phyloP scores from a whole-genome alignment of 2,888 invertebrate genomes.

The Cyrtodaria siliqua region DNA sequence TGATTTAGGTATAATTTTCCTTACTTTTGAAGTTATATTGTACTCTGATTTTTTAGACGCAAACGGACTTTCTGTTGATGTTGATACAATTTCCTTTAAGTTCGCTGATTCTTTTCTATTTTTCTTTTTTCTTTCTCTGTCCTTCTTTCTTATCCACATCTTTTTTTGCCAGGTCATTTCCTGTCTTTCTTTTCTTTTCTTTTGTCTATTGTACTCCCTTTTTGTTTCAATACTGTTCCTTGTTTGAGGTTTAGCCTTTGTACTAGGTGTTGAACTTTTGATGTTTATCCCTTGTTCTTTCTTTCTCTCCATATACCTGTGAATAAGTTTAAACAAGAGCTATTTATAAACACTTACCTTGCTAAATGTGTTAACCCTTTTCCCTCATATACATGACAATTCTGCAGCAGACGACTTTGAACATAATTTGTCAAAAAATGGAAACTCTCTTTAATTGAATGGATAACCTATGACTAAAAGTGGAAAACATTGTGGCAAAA shows the following conservation, averaged over 20 bases:
- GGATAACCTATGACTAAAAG: no score
- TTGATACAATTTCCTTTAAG: constrained; percentile 19
- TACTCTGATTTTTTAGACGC: constrained; percentile 39
- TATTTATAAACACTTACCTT: constrained; percentile 26
- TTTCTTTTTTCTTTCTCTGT: constrained; percentile 39
- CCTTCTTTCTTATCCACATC: constrained; percentile 48
- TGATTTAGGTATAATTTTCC: constrained; percentile 37
- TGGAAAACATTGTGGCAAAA: no score
- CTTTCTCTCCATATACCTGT: constrained; percentile 48
- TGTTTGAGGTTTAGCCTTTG: constrained; percentile 42
- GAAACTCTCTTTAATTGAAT: no score
- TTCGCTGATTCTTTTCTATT: constrained; percentile 32
- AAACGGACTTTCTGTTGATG: constrained; percentile 35
- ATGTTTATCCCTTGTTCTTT: constrained; percentile 37
- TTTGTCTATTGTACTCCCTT: constrained; percentile 41
- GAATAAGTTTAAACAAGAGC: constrained; percentile 37
- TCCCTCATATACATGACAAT: no score
- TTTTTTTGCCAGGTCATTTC: constrained; percentile 46
- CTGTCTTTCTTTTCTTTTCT: constrained; percentile 39
- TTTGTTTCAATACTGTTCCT: constrained; percentile 27
- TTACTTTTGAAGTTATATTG: constrained; percentile 44
- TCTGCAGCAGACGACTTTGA: no score
- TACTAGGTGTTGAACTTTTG: constrained; percentile 39
- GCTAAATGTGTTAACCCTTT: constrained; percentile 6
- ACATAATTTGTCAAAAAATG: no score